A percentile compares a stretch with the other conserved stretches of the same genome.
These are phyloP conservation scores for Myotis daubentonii DNA, from an alignment of 2,797 vertebrate species.

Conservation along the genomic window DNA sequence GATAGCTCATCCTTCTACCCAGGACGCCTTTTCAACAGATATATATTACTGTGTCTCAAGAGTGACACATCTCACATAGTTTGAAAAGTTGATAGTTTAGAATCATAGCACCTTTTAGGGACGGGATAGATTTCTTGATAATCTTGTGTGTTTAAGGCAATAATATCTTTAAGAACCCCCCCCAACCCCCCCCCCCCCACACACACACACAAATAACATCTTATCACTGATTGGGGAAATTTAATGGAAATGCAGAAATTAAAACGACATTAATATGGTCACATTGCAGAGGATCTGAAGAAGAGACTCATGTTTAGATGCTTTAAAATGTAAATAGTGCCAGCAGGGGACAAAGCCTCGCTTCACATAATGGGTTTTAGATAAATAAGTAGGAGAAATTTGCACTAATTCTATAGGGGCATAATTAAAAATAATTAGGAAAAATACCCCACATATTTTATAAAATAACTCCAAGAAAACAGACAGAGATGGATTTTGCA, in stretches of 20 bases:
- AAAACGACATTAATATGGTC: slow-evolving; percentile 60
- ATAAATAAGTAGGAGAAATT: slow-evolving; percentile 58
- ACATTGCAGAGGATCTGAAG: not conserved
- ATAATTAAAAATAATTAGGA: slow-evolving; percentile 77
- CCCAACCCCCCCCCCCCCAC: not conserved
- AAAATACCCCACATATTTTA: slow-evolving; percentile 6
- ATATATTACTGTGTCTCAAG: not conserved
- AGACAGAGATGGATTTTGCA: slow-evolving; percentile 41
- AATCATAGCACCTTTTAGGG: slow-evolving; percentile 24
- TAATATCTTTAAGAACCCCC: slow-evolving; percentile 52
- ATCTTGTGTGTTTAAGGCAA: slow-evolving; percentile 49
- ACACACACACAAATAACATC: slow-evolving; percentile 38
- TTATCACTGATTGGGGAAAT: slow-evolving; percentile 52
- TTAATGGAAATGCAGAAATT: slow-evolving; percentile 53
- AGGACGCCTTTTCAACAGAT: not conserved
- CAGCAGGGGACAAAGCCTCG: slow-evolving; percentile 3
- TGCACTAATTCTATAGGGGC: slow-evolving; percentile 70
- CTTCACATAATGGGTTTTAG: slow-evolving; percentile 53
- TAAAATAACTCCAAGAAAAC: slow-evolving; percentile 60
- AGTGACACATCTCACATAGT: not conserved
- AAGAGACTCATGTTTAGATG: slow-evolving; percentile 21
- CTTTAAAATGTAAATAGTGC: slow-evolving; percentile 70
- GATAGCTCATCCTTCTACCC: not conserved
- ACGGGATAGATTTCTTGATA: slow-evolving; percentile 29
- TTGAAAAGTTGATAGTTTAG: not conserved